A percentile compares a stretch with the other conserved stretches of the same genome.
Conservation (phyloP, 2,888 invertebrate genomes). For the Helicoverpa assulta region DNA sequence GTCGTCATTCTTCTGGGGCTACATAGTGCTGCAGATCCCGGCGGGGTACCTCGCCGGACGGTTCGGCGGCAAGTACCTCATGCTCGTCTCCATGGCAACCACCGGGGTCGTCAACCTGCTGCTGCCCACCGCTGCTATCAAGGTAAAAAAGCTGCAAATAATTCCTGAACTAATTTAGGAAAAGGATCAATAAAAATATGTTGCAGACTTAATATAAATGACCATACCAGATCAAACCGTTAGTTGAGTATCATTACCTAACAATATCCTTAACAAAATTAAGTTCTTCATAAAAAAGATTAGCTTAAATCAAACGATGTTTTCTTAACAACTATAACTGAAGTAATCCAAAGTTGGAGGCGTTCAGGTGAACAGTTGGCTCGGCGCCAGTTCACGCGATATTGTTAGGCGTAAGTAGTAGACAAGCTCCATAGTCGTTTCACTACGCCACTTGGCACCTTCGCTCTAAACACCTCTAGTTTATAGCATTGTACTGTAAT, state of each 20-base stretch:
- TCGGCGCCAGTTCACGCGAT: slow-evolving; percentile 18
- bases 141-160: slow-evolving; percentile 67
- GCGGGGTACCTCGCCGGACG: slow-evolving; percentile 93
- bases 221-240: too few species aligned
- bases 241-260: too few species aligned
- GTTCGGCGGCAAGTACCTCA: slow-evolving; percentile 94
- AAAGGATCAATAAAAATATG: too few species aligned
- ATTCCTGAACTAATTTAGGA: too few species aligned
- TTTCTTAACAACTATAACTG: background rate
- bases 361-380: slow-evolving; percentile 14
- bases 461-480: background rate
- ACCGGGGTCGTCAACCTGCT: slow-evolving; percentile 81
- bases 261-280: too few species aligned
- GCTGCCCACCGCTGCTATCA: slow-evolving; percentile 78
- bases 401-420: slow-evolving; percentile 5
- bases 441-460: slow-evolving; percentile 3
- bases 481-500: slow-evolving; percentile 3
- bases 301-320: background rate
- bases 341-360: slow-evolving; percentile 5
- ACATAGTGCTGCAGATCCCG: slow-evolving; percentile 93
- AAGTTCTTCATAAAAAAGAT: background rate
- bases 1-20: slow-evolving; percentile 96
- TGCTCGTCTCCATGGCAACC: slow-evolving; percentile 82
- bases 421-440: slow-evolving; percentile 11
- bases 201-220: too few species aligned